Evolutionary conservation across 2,888 invertebrate species (phyloP), one percentile per base, ranked within the genome.

Genomic region (Pandemis cinnamomeana): DNA sequence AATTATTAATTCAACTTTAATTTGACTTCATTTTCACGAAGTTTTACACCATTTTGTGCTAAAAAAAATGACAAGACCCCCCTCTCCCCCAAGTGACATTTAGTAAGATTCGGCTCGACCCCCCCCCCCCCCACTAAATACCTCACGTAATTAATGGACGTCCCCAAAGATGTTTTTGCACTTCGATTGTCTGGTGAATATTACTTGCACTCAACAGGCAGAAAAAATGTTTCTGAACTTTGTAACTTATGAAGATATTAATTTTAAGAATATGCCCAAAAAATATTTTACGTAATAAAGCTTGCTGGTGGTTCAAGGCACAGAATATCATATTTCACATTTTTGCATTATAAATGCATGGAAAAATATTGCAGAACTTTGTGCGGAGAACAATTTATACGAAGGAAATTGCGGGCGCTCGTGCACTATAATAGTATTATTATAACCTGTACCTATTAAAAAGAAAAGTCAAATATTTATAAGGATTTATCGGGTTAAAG

Each of bases 261-360:
- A 51, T n/a, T 51, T 51, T n/a, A 6, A n/a, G n/a, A 51, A 51
- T 6, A 2, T n/a, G 4, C 3, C 11, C 5, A 27, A 27, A 58
- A 58, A 36, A 27, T n/a, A 58, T n/a, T 27, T 27, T 27, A 27
- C 7, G 5, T 11, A 36, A 51, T 46, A 48, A 48, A 48, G 20
- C 27, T 60, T 53, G 27, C 58, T 60, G 55, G 46, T 74, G 41
- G 66, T 41, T 46, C 11, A 61, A 41, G 46, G 51, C 67, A 41
- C 53, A 61, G 10, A 44, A 67, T 67, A 71, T 61, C 67, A 66
- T 67, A 67, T 55, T 55, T 73, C 74, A 67, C 36, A 70, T 44
- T 70, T 66, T 66, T 67, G 60, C 73, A 74, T 74, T 74, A 70
- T 73, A 73, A 73, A 74, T 74, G 70, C 74, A 74, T 74, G 67